These are phyloP conservation scores for Pampusana beccarii DNA, from an alignment of 2,113 vertebrate species.

Conservation along the genomic window DNA sequence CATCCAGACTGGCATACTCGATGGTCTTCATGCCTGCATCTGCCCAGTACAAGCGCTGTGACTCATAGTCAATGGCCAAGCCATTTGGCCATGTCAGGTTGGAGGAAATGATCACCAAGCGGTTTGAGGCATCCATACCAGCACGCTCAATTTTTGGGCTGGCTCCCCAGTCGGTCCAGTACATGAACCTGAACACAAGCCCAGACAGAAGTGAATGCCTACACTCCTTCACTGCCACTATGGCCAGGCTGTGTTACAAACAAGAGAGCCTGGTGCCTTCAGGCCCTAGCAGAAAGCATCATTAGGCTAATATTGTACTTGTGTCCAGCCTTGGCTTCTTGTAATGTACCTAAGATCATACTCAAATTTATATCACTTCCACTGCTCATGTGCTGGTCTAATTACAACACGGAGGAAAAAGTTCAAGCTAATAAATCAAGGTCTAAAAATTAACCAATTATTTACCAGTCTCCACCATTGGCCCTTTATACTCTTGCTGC, in stretches of 20 bases:
- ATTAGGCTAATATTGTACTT: background rate
- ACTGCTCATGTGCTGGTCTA: background rate
- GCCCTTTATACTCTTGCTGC: background rate
- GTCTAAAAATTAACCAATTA: background rate
- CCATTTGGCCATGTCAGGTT: slow-evolving; percentile 98
- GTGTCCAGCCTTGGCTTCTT: background rate
- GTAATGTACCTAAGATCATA: background rate
- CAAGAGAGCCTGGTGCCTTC: background rate
- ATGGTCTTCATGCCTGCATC: slow-evolving; percentile 98
- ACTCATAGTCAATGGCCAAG: slow-evolving; percentile 93
- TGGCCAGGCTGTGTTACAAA: background rate
- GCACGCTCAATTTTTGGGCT: slow-evolving; percentile 97
- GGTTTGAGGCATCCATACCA: slow-evolving; percentile 94
- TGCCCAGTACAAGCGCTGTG: slow-evolving; percentile 93
- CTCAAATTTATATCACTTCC: background rate
- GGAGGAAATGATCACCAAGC: slow-evolving; percentile 92
- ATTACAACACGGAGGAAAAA: background rate
- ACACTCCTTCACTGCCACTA: background rate
- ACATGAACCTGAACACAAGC: slow-evolving; percentile 88
- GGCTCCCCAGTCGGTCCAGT: slow-evolving; percentile 99
- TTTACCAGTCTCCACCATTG: background rate
- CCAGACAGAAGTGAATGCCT: background rate
- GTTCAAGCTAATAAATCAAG: background rate
- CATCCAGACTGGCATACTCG: slow-evolving; percentile 91
- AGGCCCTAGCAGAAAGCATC: background rate